Conservation (phyloP, 1,140 invertebrate species). For the Rhynchophorus ferrugineus region DNA sequence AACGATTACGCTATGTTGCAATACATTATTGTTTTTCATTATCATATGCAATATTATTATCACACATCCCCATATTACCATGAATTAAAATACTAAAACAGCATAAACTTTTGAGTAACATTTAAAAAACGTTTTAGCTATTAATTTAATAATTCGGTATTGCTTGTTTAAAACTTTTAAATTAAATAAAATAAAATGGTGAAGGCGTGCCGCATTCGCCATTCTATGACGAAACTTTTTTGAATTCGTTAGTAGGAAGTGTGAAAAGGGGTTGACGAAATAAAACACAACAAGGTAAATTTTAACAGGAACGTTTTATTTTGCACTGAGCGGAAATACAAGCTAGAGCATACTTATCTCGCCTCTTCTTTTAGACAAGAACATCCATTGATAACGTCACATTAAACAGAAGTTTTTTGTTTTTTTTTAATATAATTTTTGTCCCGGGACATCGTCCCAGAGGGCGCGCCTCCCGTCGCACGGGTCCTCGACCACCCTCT, state of each 20-base stretch:
- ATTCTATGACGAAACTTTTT: neutral
- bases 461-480: neutral
- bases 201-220: neutral
- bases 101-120: too few species aligned
- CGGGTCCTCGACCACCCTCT: neutral
- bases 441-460: neutral
- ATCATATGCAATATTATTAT: too few species aligned
- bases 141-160: too few species aligned
- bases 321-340: conserved; percentile 41
- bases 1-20: too few species aligned
- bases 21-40: too few species aligned
- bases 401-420: conserved; percentile 37
- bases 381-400: conserved; percentile 38
- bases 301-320: conserved; percentile 43
- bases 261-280: conserved; percentile 3
- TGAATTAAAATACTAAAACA: too few species aligned
- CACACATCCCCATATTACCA: too few species aligned
- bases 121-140: too few species aligned
- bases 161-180: conserved; percentile 1
- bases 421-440: conserved; percentile 35
- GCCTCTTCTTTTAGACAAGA: conserved; percentile 37
- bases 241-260: neutral
- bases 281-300: conserved; percentile 26
- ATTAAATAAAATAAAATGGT: neutral
- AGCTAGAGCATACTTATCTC: conserved; percentile 40